Conservation (phyloP, 23 tunicate species). For the Diplosoma virens region DNA sequence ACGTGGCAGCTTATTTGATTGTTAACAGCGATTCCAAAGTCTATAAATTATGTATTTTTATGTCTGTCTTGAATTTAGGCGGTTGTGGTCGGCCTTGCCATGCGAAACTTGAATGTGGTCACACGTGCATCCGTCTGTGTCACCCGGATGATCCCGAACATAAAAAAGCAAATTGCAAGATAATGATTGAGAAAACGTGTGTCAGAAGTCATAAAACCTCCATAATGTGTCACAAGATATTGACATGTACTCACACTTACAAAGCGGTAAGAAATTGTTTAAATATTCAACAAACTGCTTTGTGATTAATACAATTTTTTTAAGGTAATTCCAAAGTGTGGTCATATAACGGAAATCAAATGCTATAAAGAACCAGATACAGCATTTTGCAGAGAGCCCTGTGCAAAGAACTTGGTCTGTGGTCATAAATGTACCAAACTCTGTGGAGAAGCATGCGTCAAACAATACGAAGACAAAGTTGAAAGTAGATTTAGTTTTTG, state of each 20-base stretch:
- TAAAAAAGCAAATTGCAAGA: slow-evolving; percentile 40
- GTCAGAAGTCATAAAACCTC: slow-evolving; percentile 45
- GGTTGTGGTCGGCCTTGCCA: slow-evolving; percentile 79
- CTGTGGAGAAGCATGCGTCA: slow-evolving; percentile 43
- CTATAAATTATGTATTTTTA: no score
- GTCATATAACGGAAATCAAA: slow-evolving; percentile 32
- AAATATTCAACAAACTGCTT: no score
- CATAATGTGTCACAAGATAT: slow-evolving; percentile 19
- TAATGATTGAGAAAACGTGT: slow-evolving; percentile 45
- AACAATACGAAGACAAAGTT: no score
- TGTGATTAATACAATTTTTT: no score
- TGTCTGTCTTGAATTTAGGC: no score
- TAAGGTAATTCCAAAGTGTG: slow-evolving; percentile 54
- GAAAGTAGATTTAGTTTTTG: no score
- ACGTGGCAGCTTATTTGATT: no score
- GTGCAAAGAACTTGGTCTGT: slow-evolving; percentile 35
- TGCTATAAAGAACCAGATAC: slow-evolving; percentile 54
- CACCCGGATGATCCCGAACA: slow-evolving; percentile 79
- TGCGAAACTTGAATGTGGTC: slow-evolving; percentile 69
- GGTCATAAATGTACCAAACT: slow-evolving; percentile 40
- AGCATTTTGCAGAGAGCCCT: slow-evolving; percentile 35
- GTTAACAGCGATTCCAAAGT: no score
- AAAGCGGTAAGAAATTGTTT: no score
- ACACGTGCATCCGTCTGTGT: slow-evolving; percentile 61
- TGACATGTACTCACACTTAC: no score